A percentile compares a stretch with the other conserved stretches of the same genome.
These are phyloP conservation scores for Trilocha varians DNA, from an alignment of 2,888 invertebrate species.

Conservation along the genomic window DNA sequence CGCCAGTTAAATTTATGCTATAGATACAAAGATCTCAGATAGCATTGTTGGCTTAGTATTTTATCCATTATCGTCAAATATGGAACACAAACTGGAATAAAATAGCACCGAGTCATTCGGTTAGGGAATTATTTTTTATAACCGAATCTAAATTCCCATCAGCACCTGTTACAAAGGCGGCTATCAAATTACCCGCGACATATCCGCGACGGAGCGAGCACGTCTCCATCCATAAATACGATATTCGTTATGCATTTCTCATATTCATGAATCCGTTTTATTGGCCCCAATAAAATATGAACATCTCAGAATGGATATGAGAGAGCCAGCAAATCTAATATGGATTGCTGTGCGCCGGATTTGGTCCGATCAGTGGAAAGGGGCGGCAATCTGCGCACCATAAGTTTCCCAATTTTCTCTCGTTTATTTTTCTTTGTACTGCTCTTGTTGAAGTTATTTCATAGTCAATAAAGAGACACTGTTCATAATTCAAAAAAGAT, in stretches of 20 bases:
- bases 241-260: constrained; percentile 74
- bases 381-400: constrained; percentile 35
- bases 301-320: constrained; percentile 74
- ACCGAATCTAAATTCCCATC: constrained; percentile 67
- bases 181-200: constrained; percentile 72
- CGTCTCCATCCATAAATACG: constrained; percentile 71
- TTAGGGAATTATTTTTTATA: constrained; percentile 41
- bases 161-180: constrained; percentile 72
- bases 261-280: constrained; percentile 75
- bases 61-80: not conserved
- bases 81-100: not conserved
- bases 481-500: not conserved
- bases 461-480: not conserved
- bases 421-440: not conserved
- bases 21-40: not conserved
- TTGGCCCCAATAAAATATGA: constrained; percentile 75
- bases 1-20: not conserved
- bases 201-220: constrained; percentile 52
- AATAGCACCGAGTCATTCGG: constrained; percentile 37
- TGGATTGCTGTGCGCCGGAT: constrained; percentile 69
- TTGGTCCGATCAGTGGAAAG: constrained; percentile 50
- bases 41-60: not conserved
- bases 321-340: constrained; percentile 72
- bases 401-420: not conserved
- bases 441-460: not conserved